phyloP scores from a whole-genome alignment of 2,888 invertebrate species.

The Drosophila trichaetosa region DNA sequence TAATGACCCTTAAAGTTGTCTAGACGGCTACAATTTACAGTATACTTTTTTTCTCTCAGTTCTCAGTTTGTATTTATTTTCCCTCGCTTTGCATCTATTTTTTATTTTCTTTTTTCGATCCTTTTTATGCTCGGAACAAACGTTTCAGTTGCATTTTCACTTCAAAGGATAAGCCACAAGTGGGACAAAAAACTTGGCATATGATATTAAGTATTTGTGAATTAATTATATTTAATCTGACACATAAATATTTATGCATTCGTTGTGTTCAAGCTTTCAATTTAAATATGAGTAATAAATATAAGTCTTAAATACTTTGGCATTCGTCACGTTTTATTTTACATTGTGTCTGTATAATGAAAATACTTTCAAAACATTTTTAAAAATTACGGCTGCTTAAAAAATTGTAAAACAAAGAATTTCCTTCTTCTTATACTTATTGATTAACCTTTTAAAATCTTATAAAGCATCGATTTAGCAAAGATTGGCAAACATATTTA shows the following conservation, averaged over 20 bases:
- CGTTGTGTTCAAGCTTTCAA: background rate
- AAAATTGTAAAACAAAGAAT: background rate
- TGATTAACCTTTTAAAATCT: background rate
- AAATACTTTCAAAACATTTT: background rate
- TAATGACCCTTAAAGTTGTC: conserved; percentile 67
- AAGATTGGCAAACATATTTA: no score
- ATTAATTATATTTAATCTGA: background rate
- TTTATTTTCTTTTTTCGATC: conserved; percentile 7
- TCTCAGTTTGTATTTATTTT: conserved; percentile 2
- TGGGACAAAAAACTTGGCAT: background rate
- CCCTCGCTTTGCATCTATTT: background rate
- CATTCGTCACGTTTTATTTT: background rate
- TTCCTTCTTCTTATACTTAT: background rate
- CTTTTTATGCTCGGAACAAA: background rate
- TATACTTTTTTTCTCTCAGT: conserved; percentile 3
- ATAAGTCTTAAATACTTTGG: background rate
- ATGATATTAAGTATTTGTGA: background rate
- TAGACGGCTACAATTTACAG: conserved; percentile 56
- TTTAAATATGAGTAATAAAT: background rate
- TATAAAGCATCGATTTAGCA: no score
- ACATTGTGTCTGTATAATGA: background rate
- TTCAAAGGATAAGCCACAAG: background rate
- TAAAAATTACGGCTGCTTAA: no score
- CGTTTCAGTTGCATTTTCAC: background rate
- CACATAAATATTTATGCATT: background rate